Percentiles rank a stretch among this genome's conserved stretches.
phyloP scores from a whole-genome alignment of 1,140 invertebrate genomes.

The Macrosteles quadrilineatus region DNA sequence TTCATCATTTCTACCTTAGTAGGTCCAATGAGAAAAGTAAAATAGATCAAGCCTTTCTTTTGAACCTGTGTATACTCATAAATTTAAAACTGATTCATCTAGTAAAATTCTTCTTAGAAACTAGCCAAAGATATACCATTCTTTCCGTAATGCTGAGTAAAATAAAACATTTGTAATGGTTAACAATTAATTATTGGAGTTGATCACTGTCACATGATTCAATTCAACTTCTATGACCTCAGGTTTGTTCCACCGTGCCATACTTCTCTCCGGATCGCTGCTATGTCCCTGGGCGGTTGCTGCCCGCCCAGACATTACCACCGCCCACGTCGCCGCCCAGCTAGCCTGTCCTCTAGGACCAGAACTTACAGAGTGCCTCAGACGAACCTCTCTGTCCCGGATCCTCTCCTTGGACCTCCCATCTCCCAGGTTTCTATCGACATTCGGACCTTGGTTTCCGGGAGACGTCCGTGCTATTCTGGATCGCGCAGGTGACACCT shows the following conservation, averaged over 20 bases:
- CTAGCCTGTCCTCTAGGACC: slow-evolving; percentile 55
- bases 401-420: slow-evolving; percentile 44
- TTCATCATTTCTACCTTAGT: no score
- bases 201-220: no score
- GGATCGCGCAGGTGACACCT: slow-evolving; percentile 66
- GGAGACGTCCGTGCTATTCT: slow-evolving; percentile 61
- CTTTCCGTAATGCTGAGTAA: no score
- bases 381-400: slow-evolving; percentile 45
- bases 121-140: no score
- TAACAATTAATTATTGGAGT: no score
- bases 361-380: slow-evolving; percentile 3
- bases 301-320: slow-evolving; percentile 69
- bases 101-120: no score
- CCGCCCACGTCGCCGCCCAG: slow-evolving; percentile 70
- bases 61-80: no score
- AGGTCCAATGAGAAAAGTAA: no score
- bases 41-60: no score
- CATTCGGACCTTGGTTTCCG: slow-evolving; percentile 63
- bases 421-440: slow-evolving; percentile 52
- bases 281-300: slow-evolving; percentile 80
- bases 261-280: slow-evolving; percentile 84
- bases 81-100: no score
- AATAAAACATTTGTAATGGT: no score
- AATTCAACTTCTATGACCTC: no score
- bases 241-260: slow-evolving; percentile 79